Evolutionary conservation across 2,797 vertebrate species (phyloP).

Genomic region (Ispidina picta): DNA sequence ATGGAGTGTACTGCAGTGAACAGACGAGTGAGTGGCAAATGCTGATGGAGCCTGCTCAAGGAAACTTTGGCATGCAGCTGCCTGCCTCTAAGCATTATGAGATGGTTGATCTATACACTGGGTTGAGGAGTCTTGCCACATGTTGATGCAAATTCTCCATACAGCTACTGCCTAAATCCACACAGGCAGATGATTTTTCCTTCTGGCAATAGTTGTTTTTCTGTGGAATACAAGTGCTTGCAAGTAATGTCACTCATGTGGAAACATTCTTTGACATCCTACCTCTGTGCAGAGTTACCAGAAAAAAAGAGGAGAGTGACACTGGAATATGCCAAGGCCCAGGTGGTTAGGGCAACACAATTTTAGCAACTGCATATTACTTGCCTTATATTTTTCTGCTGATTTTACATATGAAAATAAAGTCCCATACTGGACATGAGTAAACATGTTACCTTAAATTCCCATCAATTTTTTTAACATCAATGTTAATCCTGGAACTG

Average conservation of each 20-base stretch:
- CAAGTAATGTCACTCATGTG: not conserved
- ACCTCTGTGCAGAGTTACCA: not conserved
- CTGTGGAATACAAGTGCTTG: not conserved
- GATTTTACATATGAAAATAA: not conserved
- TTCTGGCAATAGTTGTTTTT: not conserved
- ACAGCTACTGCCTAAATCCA: not conserved
- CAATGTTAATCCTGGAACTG: conserved; percentile 3
- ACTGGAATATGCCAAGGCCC: not conserved
- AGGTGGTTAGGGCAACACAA: not conserved
- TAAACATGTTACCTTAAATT: not conserved
- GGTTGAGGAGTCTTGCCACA: accelerated
- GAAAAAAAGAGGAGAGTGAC: not conserved
- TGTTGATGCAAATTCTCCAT: not conserved
- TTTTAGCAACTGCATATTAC: not conserved
- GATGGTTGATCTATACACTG: accelerated
- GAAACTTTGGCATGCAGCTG: not conserved
- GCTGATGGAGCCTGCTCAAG: not conserved
- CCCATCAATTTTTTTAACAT: too few species aligned
- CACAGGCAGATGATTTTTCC: not conserved
- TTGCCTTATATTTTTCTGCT: not conserved
- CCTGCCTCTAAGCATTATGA: not conserved
- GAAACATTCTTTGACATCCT: not conserved
- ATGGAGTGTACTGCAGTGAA: not conserved
- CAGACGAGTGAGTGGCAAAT: not conserved
- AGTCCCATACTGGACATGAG: not conserved